A percentile compares a stretch with the other conserved stretches of the same genome.
Conservation (phyloP, 2,113 vertebrate genomes). For the Macquaria australasica region DNA sequence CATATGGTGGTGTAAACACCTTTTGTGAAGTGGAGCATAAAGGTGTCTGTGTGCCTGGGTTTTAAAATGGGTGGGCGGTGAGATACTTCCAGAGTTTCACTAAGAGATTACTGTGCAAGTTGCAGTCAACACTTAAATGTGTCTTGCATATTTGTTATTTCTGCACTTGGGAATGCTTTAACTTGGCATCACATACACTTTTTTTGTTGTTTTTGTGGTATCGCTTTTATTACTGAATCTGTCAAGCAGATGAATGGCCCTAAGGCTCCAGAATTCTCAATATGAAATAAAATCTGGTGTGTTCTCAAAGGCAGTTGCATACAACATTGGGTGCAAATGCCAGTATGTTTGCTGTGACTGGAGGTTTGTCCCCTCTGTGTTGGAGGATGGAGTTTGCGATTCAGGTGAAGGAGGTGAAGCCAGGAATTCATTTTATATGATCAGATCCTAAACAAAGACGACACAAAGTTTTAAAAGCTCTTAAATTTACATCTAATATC, state of each 20-base stretch:
- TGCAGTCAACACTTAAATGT: not conserved
- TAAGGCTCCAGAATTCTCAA: not conserved
- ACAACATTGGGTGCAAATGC: not conserved
- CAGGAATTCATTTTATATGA: not conserved
- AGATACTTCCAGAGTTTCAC: not conserved
- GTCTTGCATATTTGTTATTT: not conserved
- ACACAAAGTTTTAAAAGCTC: not conserved
- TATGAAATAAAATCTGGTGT: not conserved
- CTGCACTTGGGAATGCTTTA: not conserved
- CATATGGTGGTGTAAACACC: conserved; percentile 27
- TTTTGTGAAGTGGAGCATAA: conserved; percentile 26
- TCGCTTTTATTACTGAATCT: not conserved
- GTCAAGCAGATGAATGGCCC: not conserved
- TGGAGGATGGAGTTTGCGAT: not conserved
- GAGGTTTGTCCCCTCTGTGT: not conserved
- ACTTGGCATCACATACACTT: not conserved
- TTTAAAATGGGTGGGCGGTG: not conserved
- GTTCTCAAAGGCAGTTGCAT: not conserved
- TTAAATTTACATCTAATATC: not conserved
- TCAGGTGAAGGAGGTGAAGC: not conserved
- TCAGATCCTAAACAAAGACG: not conserved
- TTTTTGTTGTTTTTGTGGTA: not conserved
- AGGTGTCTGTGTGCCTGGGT: conserved; percentile 13
- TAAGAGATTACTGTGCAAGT: not conserved
- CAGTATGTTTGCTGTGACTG: not conserved